Base-by-base conservation (phyloP, 2,888 invertebrate species). In the Colletes collaris region DNA sequence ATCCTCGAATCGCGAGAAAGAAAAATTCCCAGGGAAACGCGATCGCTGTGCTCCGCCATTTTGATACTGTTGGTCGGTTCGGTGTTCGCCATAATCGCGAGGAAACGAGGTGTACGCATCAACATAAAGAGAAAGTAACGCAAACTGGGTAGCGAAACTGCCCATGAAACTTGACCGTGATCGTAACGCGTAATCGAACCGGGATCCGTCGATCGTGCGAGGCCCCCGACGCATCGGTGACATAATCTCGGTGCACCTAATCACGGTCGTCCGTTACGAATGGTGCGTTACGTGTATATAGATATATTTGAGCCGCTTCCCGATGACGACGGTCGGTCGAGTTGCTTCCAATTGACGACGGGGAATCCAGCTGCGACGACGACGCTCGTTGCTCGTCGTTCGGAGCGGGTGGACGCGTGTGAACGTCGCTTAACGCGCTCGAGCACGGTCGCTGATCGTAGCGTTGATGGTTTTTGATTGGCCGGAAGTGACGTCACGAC, bases 391-490 rank as follows among this genome's bases (percentile, higher is more conserved):
- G 37, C 8, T 46, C 62, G n/a, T 49, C 49, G 37, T 49, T 3
- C 16, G 50, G n/a, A 1, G 40, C 56, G 59, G n/a, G 49, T 52
- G n/a, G 49, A 50, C 71, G 74, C 76, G 81, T 84, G 81, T 84
- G 85, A 82, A 85, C 83, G 75, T 68, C 75, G 70, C 82, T 86
- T 79, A 83, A 79, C 59, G 56, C 64, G 67, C 56, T 40, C 84
- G 56, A 46, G 68, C 72, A 63, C 52, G 75, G 73, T 72, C 71
- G 68, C 44, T 68, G 75, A 79, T 78, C 81, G 77, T 67, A 82
- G 88, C 90, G 91, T 88, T 92, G 91, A 92, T 92, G 91, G 89
- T 90, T 92, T 91, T 91, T 92, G 92, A 92, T 92, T 92, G 92
- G 89, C 91, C 92, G 92, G 92, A 92, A 92, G 91, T 92, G 92